Percentiles rank a stretch among this genome's conserved stretches.
Evolutionary conservation across 2,797 vertebrate species (phyloP).

Genomic region (Ptychobarbus kaznakovi): DNA sequence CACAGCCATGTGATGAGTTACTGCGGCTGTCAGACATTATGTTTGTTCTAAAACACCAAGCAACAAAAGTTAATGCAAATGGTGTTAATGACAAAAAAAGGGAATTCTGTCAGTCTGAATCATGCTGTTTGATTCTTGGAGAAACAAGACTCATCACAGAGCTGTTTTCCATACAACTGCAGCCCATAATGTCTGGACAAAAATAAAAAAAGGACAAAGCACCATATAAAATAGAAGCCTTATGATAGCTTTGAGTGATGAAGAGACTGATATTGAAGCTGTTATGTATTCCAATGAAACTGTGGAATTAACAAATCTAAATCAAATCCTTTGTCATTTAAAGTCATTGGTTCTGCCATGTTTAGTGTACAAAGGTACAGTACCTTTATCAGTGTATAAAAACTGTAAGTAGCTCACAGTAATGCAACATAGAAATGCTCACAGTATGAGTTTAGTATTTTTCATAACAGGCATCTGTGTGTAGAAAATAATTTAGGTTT

Average conservation of each 20-base stretch:
- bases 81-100: background rate
- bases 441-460: background rate
- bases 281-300: background rate
- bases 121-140: background rate
- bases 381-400: no score
- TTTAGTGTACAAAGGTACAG: no score
- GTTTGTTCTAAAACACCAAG: conserved; percentile 5
- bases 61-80: background rate
- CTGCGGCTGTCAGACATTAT: conserved; percentile 2
- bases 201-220: background rate
- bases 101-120: background rate
- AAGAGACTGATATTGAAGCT: background rate
- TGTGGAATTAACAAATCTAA: background rate
- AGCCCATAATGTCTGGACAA: background rate
- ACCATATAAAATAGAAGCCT: background rate
- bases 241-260: background rate
- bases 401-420: background rate
- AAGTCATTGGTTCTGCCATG: background rate
- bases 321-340: background rate
- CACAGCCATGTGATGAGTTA: background rate
- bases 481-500: background rate
- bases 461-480: background rate
- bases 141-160: background rate
- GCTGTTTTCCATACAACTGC: background rate
- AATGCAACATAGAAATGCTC: no score